Evolutionary conservation across 2,797 vertebrate species (phyloP), one percentile per base, ranked within the genome.

Genomic region (Megalops cyprinoides): DNA sequence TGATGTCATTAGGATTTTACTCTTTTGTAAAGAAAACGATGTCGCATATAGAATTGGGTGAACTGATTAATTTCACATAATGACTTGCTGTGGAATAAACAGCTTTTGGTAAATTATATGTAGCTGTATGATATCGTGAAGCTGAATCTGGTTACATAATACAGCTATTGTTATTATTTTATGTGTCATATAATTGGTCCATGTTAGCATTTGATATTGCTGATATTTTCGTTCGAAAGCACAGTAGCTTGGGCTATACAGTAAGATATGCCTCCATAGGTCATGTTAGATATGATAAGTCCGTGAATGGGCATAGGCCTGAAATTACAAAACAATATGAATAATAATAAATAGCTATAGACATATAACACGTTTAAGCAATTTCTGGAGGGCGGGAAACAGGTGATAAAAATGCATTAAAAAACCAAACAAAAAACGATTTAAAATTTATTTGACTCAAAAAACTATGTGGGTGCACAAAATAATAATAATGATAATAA

Each of bases 401-500:
- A n/a, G 15, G 5, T 51, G 15, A 51, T 5, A 5, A n/a, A n/a
- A n/a, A n/a, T n/a, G 51, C 51, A 51, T 51, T n/a, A n/a, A 51
- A 51, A 51, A 51, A 51, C 51, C 49, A 8, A 15, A 8, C 7
- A 8, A 51, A 51, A 8, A 15, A 51, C 49, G 49, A 51, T 1
- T 51, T 51, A 51, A 8, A 51, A n/a, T n/a, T n/a, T 34, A 42
- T 67, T 67, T 71, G 9, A 44, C 44, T 44, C 20, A 8, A 0
- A 65, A 15, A 37, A 37, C 12, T 37, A 14, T n/a, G n/a, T n/a
- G n/a, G n/a, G n/a, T n/a, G n/a, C n/a, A n/a, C n/a, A 83, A 82
- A 34, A 81, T 78, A 79, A 55, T 39, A 76, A 80, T 39, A 65
- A 42, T 73, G n/a, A 58, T 74, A 55, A 76, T 76, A 55, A 76